phyloP scores from a whole-genome alignment of 2,888 invertebrate species.

The Apamea monoglypha region DNA sequence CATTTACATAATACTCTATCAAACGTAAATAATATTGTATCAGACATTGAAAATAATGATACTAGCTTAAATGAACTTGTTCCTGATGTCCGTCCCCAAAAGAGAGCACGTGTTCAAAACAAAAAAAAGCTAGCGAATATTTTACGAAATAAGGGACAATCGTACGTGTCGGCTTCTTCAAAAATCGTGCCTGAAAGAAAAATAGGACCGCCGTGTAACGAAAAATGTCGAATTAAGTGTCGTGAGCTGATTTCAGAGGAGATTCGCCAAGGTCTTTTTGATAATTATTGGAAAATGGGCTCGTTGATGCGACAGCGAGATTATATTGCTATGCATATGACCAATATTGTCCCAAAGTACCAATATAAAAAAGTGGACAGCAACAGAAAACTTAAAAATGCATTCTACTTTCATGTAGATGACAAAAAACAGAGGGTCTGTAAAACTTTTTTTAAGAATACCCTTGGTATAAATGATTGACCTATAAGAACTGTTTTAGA shows the following conservation, averaged over 20 bases:
- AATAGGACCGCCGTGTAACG: constrained; percentile 27
- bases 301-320: constrained; percentile 37
- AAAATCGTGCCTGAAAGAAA: constrained; percentile 21
- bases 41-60: constrained; percentile 23
- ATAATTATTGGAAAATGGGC: constrained; percentile 39
- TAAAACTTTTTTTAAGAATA: constrained; percentile 37
- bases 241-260: constrained; percentile 31
- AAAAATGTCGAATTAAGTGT: constrained; percentile 44
- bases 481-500: constrained; percentile 39
- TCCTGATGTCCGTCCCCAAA: constrained; percentile 21
- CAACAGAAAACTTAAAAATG: constrained; percentile 40
- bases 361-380: constrained; percentile 43
- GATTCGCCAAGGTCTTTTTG: constrained; percentile 23
- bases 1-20: constrained; percentile 24
- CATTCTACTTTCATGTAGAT: constrained; percentile 35
- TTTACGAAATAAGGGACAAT: constrained; percentile 16
- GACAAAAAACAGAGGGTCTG: constrained; percentile 29
- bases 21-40: constrained; percentile 23
- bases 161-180: constrained; percentile 12
- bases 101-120: constrained; percentile 19
- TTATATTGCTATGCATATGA: constrained; percentile 40
- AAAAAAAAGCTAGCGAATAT: constrained; percentile 15
- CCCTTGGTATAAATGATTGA: constrained; percentile 36
- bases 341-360: constrained; percentile 41
- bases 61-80: constrained; percentile 21